phyloP scores from a whole-genome alignment of 2,113 vertebrate species.

The Vidua chalybeata region DNA sequence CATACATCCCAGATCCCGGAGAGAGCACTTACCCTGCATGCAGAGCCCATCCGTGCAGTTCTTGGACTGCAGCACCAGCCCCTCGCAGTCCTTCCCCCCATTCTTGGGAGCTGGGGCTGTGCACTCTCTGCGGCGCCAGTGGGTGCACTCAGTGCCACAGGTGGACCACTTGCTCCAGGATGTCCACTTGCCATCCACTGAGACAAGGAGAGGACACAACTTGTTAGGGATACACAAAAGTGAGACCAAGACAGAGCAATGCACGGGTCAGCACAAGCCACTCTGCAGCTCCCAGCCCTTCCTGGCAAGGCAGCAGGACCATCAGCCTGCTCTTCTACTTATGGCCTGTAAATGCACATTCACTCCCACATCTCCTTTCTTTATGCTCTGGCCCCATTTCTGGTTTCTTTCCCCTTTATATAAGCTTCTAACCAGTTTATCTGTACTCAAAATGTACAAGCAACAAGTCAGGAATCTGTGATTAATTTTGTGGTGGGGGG shows the following conservation, averaged over 20 bases:
- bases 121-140: constrained; percentile 94
- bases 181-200: constrained; percentile 94
- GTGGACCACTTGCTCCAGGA: constrained; percentile 96
- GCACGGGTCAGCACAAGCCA: fast-evolving
- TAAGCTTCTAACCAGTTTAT: not conserved
- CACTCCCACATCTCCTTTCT: not conserved
- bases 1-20: fast-evolving
- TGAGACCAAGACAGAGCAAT: fast-evolving
- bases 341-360: not conserved
- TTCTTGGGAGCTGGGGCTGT: constrained; percentile 89
- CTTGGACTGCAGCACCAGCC: constrained; percentile 89
- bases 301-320: not conserved
- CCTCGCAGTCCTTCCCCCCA: constrained; percentile 91
- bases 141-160: constrained; percentile 93
- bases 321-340: not conserved
- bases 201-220: not conserved
- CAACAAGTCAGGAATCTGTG: not conserved
- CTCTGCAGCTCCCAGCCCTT: not conserved
- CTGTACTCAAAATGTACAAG: not conserved
- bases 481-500: not conserved
- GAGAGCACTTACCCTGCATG: constrained; percentile 89
- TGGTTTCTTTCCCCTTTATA: not conserved
- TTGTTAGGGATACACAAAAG: not conserved
- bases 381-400: fast-evolving
- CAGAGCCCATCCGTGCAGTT: constrained; percentile 95